Evolutionary conservation across 1,140 invertebrate genomes (phyloP), one percentile per base, ranked within the genome.

Genomic region (Venustaconcha ellipsiformis): DNA sequence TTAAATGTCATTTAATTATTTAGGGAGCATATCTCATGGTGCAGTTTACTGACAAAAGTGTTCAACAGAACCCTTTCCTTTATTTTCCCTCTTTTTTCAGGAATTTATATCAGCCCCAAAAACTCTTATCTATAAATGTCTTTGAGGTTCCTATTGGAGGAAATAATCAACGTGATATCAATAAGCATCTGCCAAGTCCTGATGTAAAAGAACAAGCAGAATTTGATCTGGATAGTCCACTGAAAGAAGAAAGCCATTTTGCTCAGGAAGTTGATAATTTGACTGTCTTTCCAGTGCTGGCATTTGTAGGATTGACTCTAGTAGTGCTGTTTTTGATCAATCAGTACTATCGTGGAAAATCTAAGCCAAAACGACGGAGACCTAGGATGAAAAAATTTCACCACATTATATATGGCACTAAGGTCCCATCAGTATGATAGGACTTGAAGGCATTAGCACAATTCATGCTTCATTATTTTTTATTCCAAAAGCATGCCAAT

Each of bases 101-200:
- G 69, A 94, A 94, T 87, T 90, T 94, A 67, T 94, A 94, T 84
- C 94, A 94, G 84, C 92, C 93, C 5, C 94, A 94, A 82, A 94
- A 94, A 86, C 82, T 94, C 30, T 85, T 94, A 1, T 94, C 94
- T 0, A 83, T 94, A 15, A 76, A 76, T 57, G 86, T 81, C 60
- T 71, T 90, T 57, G 88, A 90, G 59, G 78, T 82, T 57, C 78
- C 80, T 48, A 8, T 48, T 48, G 37, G 37, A 48, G 37, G 37
- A 48, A 48, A 48, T 48, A 57, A 82, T 18, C 75, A 79, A 2
- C 23, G 79, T 65, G 68, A 75, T n/a, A 81, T 76, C 64, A 77
- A 80, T 6, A 73, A 80, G 60, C 60, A 78, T 26, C 74, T 76
- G 13, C 73, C 72, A 4, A 68, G 56, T 15, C 26, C 48, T 26